phyloP scores from a whole-genome alignment of 2,888 invertebrate genomes.

The Troilus luridus region DNA sequence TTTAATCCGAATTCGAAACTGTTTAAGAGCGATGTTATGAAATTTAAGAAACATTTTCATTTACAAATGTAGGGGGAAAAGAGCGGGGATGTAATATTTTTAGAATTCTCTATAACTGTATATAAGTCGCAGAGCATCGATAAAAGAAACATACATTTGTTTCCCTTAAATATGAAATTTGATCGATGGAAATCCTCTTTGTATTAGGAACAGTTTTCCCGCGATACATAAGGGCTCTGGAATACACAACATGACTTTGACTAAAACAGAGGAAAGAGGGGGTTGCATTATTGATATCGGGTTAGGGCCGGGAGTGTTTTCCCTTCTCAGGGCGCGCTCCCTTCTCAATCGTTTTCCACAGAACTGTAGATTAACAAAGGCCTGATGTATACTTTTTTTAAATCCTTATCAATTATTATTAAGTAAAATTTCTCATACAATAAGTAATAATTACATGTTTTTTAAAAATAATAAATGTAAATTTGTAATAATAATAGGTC shows the following conservation, averaged over 20 bases:
- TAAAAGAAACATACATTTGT: background rate
- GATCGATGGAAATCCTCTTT: constrained; percentile 32
- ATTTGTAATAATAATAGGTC: too few relatives aligned
- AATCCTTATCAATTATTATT: too few relatives aligned
- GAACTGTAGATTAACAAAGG: constrained; percentile 26
- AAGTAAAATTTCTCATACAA: too few relatives aligned
- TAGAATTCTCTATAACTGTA: background rate
- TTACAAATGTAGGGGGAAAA: too few relatives aligned
- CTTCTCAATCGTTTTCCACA: background rate
- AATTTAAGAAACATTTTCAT: too few relatives aligned
- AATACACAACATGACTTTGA: constrained; percentile 23
- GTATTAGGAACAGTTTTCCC: constrained; percentile 18
- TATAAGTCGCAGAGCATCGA: background rate
- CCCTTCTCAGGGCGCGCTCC: background rate
- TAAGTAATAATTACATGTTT: too few relatives aligned
- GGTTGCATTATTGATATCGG: constrained; percentile 33
- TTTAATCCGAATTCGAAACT: too few relatives aligned
- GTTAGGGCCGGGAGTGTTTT: constrained; percentile 2
- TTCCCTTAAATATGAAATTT: background rate
- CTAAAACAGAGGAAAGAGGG: constrained; percentile 48
- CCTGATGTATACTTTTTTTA: too few relatives aligned
- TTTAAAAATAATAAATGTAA: too few relatives aligned
- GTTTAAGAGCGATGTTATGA: too few relatives aligned
- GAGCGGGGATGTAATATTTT: background rate
- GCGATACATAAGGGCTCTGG: background rate